Percentiles rank a stretch among this genome's conserved stretches.
phyloP scores from a whole-genome alignment of 2,888 invertebrate genomes.

The Caenorhabditis sp. region DNA sequence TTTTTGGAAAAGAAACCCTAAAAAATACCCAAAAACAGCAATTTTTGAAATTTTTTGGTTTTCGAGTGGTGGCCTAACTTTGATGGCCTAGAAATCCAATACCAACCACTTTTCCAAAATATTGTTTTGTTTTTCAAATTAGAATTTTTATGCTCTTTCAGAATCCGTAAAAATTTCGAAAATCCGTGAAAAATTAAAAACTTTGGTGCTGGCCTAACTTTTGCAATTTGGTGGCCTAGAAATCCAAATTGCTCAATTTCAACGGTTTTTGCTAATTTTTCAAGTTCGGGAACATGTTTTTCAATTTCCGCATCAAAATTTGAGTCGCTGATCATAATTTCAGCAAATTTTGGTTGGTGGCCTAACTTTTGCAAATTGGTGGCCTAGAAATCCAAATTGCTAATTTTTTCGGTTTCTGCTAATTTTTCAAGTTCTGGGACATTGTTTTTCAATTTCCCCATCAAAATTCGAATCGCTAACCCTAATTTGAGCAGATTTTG shows the following conservation, averaged over 20 bases:
- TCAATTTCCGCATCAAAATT: no score
- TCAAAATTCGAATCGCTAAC: no score
- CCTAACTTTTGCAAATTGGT: slow-evolving; percentile 4
- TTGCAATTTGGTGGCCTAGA: not conserved
- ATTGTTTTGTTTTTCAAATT: no score
- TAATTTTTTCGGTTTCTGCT: not conserved
- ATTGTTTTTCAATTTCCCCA: no score
- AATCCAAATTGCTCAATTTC: slow-evolving; percentile 1
- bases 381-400: slow-evolving; percentile 2
- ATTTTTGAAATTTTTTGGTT: no score
- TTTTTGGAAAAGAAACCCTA: no score
- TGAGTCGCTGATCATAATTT: not conserved
- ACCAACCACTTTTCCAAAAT: no score
- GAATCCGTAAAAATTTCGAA: not conserved
- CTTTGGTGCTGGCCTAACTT: not conserved
- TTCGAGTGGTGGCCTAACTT: not conserved
- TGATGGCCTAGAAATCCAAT: not conserved
- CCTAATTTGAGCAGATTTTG: not conserved
- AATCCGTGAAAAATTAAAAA: not conserved
- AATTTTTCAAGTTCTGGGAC: no score
- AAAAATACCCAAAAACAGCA: not conserved
- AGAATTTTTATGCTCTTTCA: no score
- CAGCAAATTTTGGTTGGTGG: not conserved
- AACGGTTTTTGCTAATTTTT: no score
- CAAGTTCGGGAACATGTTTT: no score